Evolutionary conservation across 2,113 vertebrate species (phyloP).

Genomic region (Neotoma lepida): DNA sequence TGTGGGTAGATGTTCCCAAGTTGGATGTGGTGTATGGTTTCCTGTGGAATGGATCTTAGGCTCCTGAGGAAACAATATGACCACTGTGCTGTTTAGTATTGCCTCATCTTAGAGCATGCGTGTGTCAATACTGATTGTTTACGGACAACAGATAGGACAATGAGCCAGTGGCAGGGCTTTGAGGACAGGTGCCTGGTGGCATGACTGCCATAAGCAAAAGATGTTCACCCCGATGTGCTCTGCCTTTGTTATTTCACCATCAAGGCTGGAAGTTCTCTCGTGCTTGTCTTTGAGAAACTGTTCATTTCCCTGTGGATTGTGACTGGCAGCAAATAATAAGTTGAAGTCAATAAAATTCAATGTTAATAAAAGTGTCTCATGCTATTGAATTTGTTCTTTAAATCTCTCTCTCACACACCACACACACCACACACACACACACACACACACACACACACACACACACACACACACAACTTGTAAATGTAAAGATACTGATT

Average conservation of each 20-base stretch:
- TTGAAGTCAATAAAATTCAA: neutral
- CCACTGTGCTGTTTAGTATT: neutral
- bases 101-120: neutral
- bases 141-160: neutral
- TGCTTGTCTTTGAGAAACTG: neutral
- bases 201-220: neutral
- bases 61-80: neutral
- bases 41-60: neutral
- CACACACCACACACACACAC: neutral
- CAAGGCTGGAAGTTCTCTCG: neutral
- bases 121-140: neutral
- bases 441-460: neutral
- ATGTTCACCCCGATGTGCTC: neutral
- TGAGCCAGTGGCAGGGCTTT: neutral
- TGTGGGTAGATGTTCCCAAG: neutral
- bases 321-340: slow-evolving; percentile 30
- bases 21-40: neutral
- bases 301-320: neutral
- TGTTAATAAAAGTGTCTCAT: slow-evolving; percentile 18
- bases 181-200: neutral
- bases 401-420: neutral
- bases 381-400: slow-evolving; percentile 1
- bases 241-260: neutral
- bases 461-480: neutral
- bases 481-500: neutral